Conservation (phyloP, 2,113 vertebrate species). For the Rhabdornis inornatus region DNA sequence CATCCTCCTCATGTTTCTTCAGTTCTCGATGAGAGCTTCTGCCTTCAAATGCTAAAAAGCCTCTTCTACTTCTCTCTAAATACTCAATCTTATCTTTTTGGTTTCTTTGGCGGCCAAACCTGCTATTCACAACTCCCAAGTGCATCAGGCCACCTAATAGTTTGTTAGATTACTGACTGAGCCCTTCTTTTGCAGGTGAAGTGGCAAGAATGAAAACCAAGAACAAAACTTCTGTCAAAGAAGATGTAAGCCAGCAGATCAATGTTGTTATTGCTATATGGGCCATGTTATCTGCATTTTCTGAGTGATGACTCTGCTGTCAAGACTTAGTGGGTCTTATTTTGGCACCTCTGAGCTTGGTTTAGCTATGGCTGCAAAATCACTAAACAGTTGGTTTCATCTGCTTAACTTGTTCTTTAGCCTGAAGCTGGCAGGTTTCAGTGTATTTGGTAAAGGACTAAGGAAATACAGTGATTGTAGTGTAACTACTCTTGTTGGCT, state of each 20-base stretch:
- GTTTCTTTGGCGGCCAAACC: neutral
- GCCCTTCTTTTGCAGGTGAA: neutral
- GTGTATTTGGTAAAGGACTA: accelerated
- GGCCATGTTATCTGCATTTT: neutral
- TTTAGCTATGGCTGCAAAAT: neutral
- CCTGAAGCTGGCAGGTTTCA: neutral
- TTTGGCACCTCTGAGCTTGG: neutral
- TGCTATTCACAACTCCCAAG: neutral
- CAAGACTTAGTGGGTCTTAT: neutral
- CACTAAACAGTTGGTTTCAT: neutral
- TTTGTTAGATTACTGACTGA: neutral
- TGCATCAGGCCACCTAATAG: neutral
- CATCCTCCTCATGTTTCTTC: neutral
- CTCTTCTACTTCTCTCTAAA: neutral
- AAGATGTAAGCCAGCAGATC: neutral
- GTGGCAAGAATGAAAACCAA: neutral
- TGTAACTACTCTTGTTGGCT: neutral
- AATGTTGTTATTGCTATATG: accelerated
- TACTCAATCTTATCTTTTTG: neutral
- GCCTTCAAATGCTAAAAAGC: neutral
- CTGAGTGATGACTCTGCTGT: neutral
- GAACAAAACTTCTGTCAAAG: neutral
- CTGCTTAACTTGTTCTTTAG: neutral
- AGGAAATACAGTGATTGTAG: neutral
- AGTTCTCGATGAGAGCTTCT: neutral